phyloP scores from a whole-genome alignment of 2,113 vertebrate species.

The Apaloderma vittatum region DNA sequence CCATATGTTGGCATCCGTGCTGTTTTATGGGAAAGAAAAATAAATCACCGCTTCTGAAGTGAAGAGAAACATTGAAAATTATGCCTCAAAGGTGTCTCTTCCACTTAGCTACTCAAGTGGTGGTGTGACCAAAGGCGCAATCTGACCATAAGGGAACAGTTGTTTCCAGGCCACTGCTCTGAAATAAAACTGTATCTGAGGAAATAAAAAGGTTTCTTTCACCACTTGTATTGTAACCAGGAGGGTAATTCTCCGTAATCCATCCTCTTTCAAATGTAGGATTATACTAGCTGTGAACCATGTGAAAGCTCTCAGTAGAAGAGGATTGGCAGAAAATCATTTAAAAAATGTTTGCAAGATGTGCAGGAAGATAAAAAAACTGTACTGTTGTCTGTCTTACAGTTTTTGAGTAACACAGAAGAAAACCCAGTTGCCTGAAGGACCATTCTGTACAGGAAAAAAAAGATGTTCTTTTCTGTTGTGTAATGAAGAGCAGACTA shows the following conservation, averaged over 20 bases:
- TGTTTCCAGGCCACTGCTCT: background rate
- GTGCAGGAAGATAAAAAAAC: background rate
- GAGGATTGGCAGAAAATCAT: constrained; percentile 25
- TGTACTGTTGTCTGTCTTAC: background rate
- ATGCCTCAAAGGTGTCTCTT: background rate
- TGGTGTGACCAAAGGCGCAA: background rate
- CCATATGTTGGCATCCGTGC: background rate
- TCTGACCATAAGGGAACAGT: background rate
- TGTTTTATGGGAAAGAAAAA: background rate
- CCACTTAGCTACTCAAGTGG: background rate
- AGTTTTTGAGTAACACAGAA: background rate
- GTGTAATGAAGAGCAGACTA: background rate
- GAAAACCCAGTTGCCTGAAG: background rate
- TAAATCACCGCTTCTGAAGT: background rate
- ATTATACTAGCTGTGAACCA: constrained; percentile 6
- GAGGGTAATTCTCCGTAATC: constrained; percentile 45
- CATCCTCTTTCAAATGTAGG: constrained; percentile 23
- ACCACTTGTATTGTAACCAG: background rate
- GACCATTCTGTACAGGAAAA: background rate
- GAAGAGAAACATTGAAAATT: background rate
- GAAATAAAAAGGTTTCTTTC: constrained; percentile 46
- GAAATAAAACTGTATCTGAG: background rate
- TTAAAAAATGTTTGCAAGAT: background rate
- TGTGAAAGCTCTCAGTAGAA: constrained; percentile 39
- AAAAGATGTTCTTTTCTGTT: background rate